These are phyloP conservation scores for Caenorhabditis sp. DNA, from an alignment of 2,888 invertebrate genomes.

Conservation along the genomic window DNA sequence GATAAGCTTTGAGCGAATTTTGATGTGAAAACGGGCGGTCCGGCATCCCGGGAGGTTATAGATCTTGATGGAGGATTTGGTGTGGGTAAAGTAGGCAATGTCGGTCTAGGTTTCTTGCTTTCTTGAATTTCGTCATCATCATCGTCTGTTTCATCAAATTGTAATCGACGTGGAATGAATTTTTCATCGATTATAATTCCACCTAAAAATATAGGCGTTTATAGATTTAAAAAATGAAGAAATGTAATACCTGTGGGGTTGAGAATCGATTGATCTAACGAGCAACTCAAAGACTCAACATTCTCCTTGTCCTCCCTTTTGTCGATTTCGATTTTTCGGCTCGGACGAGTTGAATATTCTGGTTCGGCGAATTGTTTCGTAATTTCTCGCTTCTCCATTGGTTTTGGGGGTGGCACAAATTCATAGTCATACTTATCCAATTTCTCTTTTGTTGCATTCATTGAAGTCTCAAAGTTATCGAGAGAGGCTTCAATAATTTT, in stretches of 20 bases:
- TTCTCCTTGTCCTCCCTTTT: constrained; percentile 8
- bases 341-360: constrained; percentile 15
- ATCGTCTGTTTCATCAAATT: constrained; percentile 28
- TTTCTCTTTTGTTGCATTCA: constrained; percentile 9
- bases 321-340: background rate
- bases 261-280: background rate
- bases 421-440: constrained; percentile 8
- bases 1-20: constrained; percentile 6
- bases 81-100: too few relatives aligned
- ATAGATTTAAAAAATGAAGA: background rate
- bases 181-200: constrained; percentile 9
- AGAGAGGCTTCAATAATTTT: background rate
- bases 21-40: constrained; percentile 26
- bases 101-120: too few relatives aligned
- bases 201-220: constrained; percentile 17
- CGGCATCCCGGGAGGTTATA: too few relatives aligned
- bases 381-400: background rate
- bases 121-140: constrained; percentile 12
- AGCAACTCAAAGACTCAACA: background rate
- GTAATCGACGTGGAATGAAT: background rate
- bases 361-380: constrained; percentile 1
- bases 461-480: background rate
- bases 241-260: background rate
- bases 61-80: too few relatives aligned
- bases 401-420: constrained; percentile 16